Evolutionary conservation across 2,888 invertebrate genomes (phyloP), one percentile per base, ranked within the genome.

Genomic region (Drosophila gaucha): DNA sequence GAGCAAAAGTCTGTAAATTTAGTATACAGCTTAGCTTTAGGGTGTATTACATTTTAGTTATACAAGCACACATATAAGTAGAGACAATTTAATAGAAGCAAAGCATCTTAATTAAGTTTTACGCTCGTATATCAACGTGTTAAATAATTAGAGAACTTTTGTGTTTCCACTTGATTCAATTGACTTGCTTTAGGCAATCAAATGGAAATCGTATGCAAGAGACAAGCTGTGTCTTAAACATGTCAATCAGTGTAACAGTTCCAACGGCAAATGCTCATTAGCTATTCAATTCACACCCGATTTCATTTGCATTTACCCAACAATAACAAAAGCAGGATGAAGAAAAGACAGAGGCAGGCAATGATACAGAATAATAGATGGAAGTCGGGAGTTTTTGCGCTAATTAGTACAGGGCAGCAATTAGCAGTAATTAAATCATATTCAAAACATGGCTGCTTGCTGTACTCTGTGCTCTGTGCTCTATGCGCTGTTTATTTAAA

Each of bases 361-460:
- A 16, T 22, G 2, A 2, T 31, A 2, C 12, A 14, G 39, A 41
- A 51, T 24, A 4, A 18, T 18, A 24, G 38, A 28, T 51, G 1
- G 46, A 31, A 58, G 57, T 20, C 51, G 50, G 31, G 5, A 46
- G 46, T 22, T 36, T 46, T 57, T 38, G 28, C 43, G 65, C 69
- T 82, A 84, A 82, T 82, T 85, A 82, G 74, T 64, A 46, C 43
- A 52, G 66, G 62, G 44, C 52, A 43, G 71, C 71, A 84, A 84
- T 82, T 78, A 72, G 76, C 64, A 64, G 76, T 82, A 82, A 85
- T 85, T 85, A 78, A 78, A 76, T 82, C 69, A 85, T 78, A 74
- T 85, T 82, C 79, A 68, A 67, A 85, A 74, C 71, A 65, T 58
- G 47, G 26, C 33, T 9, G 41, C 8, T 52, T 35, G n/a, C 35